phyloP scores from a whole-genome alignment of 1,140 invertebrate genomes.

The Paramacrobiotus metropolitanus region DNA sequence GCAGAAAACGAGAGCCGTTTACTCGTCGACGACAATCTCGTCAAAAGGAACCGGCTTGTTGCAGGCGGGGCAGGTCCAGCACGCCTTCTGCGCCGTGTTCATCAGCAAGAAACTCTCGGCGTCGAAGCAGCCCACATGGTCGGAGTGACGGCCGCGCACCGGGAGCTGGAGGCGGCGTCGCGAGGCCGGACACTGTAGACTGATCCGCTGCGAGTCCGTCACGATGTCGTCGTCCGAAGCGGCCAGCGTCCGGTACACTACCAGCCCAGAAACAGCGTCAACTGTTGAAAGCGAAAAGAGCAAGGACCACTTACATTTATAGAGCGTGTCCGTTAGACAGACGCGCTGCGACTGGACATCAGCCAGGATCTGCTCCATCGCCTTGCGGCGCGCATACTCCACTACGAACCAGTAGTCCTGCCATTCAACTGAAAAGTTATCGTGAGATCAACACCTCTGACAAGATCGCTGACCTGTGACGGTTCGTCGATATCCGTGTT shows the following conservation, averaged over 20 bases:
- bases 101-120: neutral
- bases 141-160: neutral
- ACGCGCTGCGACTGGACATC: neutral
- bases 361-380: neutral
- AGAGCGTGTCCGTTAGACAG: no score
- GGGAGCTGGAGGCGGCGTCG: neutral
- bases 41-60: neutral
- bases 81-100: neutral
- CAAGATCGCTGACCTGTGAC: no score
- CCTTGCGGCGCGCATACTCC: neutral
- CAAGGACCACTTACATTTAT: no score
- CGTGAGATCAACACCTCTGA: no score
- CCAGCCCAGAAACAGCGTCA: no score
- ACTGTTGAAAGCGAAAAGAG: no score
- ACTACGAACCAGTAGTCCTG: no score
- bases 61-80: neutral
- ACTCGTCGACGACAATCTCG: neutral
- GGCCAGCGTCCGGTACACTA: neutral
- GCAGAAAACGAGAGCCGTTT: neutral
- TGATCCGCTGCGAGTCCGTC: neutral
- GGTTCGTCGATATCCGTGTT: no score
- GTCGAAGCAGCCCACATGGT: neutral
- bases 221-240: neutral
- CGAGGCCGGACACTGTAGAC: neutral
- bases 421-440: no score